Evolutionary conservation across 2,113 vertebrate species (phyloP).

Genomic region (Hoplias malabaricus): DNA sequence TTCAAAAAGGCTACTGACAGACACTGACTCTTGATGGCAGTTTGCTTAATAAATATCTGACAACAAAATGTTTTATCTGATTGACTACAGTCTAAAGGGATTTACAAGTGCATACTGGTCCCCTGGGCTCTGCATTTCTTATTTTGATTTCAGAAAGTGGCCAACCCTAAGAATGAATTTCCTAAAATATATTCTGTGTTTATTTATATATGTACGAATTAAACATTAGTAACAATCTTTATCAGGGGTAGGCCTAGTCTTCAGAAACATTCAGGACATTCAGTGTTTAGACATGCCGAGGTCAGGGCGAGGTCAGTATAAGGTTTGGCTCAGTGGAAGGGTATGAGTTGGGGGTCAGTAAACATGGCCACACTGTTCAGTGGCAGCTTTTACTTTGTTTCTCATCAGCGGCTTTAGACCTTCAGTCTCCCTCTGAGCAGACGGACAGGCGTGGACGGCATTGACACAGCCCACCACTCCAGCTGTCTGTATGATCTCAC

Average conservation of each 20-base stretch:
- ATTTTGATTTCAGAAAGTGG: too few species aligned
- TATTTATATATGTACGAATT: too few species aligned
- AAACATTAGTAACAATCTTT: background rate
- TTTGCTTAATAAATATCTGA: too few species aligned
- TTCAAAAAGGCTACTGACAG: too few species aligned
- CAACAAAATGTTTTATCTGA: too few species aligned
- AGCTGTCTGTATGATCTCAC: slow-evolving; percentile 46
- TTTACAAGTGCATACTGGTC: too few species aligned
- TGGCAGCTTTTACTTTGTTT: background rate
- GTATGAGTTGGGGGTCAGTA: background rate
- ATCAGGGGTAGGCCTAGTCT: background rate
- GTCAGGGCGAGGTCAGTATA: background rate
- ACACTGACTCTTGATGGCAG: too few species aligned
- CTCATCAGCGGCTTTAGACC: slow-evolving; percentile 33
- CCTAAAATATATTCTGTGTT: too few species aligned
- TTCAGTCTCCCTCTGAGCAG: slow-evolving; percentile 39
- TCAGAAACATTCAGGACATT: background rate
- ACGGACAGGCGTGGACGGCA: slow-evolving; percentile 51
- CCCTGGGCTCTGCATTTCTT: too few species aligned
- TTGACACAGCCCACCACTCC: slow-evolving; percentile 50
- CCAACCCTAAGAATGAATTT: too few species aligned
- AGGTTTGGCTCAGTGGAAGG: background rate
- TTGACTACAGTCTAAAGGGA: too few species aligned
- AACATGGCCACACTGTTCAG: background rate
- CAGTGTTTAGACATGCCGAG: background rate